phyloP scores from a whole-genome alignment of 2,888 invertebrate species.

The Leptopterna dolabrata region DNA sequence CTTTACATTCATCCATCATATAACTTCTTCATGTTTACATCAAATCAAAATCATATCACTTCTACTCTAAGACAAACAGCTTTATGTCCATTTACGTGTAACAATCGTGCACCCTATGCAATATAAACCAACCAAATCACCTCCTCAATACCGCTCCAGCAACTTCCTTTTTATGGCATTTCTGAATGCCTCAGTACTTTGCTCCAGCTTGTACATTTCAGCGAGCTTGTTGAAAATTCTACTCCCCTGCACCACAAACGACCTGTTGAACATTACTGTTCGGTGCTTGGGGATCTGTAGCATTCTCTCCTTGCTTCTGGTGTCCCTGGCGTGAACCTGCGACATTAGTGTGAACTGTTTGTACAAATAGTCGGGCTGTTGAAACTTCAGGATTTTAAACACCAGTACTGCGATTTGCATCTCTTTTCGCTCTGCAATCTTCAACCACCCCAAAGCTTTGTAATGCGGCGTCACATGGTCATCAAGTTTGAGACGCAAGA shows the following conservation, averaged over 20 bases:
- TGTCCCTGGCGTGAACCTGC: background rate
- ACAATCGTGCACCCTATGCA: too few species aligned
- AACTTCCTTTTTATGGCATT: too few species aligned
- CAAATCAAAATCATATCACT: too few species aligned
- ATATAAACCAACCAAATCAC: too few species aligned
- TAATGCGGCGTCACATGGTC: background rate
- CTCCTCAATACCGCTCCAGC: too few species aligned
- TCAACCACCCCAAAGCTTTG: background rate
- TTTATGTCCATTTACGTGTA: too few species aligned
- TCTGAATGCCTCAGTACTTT: too few species aligned
- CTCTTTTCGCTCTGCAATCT: background rate
- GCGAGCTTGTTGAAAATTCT: background rate
- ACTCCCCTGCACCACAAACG: background rate
- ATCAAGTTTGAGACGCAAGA: background rate
- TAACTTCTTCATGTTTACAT: too few species aligned
- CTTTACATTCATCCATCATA: too few species aligned
- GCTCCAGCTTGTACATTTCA: background rate
- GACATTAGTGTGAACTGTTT: background rate
- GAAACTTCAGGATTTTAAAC: constrained; percentile 9
- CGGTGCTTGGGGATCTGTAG: background rate
- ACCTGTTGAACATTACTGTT: background rate
- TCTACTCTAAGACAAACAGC: too few species aligned
- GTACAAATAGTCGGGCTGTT: too few species aligned
- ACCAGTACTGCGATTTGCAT: background rate
- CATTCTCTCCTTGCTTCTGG: background rate